Conservation (phyloP, 2,113 vertebrate genomes). For the Monarcha castaneiventris region DNA sequence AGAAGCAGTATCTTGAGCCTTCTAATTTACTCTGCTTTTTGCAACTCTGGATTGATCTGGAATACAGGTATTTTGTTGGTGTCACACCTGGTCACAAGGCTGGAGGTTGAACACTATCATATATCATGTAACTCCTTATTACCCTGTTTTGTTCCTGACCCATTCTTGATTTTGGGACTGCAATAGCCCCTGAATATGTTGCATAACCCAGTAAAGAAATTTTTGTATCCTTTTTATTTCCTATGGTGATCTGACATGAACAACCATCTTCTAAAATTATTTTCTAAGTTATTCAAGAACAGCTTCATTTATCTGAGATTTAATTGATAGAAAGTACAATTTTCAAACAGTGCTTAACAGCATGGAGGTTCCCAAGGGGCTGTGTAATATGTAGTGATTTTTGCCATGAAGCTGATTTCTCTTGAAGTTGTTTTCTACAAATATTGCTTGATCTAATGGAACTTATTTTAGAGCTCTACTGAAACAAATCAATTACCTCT, state of each 20-base stretch:
- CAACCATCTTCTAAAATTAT: neutral
- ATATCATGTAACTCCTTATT: neutral
- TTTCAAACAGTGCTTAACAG: neutral
- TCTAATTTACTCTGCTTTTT: neutral
- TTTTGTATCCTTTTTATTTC: neutral
- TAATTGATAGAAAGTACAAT: neutral
- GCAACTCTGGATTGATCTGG: neutral
- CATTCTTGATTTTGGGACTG: neutral
- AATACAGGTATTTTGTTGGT: neutral
- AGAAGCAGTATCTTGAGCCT: neutral
- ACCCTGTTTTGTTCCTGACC: neutral
- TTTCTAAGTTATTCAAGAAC: neutral
- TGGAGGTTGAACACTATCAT: neutral
- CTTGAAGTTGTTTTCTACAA: neutral
- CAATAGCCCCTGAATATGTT: neutral
- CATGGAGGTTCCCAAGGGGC: neutral
- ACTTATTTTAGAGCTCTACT: neutral
- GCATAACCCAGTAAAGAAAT: neutral
- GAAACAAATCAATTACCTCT: neutral
- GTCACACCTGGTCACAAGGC: neutral
- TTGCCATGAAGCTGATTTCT: neutral
- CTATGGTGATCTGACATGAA: neutral
- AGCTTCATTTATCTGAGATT: neutral
- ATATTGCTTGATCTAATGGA: neutral
- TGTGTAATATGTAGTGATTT: neutral